Evolutionary conservation across 2,888 invertebrate species (phyloP).

Genomic region (Eupithecia tripunctaria): DNA sequence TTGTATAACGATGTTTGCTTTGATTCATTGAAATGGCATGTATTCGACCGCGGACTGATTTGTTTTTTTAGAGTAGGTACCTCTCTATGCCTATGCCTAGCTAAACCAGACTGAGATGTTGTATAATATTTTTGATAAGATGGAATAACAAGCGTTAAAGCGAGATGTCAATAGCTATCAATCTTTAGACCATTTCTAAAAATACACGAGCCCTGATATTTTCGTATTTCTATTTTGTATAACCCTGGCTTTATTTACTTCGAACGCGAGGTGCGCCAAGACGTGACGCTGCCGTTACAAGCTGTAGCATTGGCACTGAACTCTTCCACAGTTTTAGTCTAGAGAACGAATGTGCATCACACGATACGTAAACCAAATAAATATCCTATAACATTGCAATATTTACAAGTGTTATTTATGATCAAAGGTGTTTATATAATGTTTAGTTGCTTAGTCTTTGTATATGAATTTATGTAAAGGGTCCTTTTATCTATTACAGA

Average conservation of each 20-base stretch:
- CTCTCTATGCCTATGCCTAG: neutral
- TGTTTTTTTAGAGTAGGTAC: slow-evolving; percentile 1
- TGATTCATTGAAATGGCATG: slow-evolving; percentile 10
- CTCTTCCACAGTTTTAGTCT: slow-evolving; percentile 74
- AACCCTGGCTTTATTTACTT: slow-evolving; percentile 77
- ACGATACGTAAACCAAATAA: slow-evolving; percentile 49
- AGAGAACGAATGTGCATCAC: slow-evolving; percentile 74
- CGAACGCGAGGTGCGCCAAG: slow-evolving; percentile 77
- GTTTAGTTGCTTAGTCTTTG: slow-evolving; percentile 6
- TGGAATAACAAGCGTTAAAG: slow-evolving; percentile 18
- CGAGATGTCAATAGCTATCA: slow-evolving; percentile 50
- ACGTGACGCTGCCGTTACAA: slow-evolving; percentile 74
- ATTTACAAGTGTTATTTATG: slow-evolving; percentile 34
- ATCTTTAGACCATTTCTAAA: slow-evolving; percentile 54
- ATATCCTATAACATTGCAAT: slow-evolving; percentile 29
- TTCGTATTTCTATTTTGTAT: slow-evolving; percentile 73
- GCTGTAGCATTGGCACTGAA: slow-evolving; percentile 81
- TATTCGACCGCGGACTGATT: neutral
- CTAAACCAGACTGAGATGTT: neutral
- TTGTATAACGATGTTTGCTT: slow-evolving; percentile 17
- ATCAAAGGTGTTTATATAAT: slow-evolving; percentile 34
- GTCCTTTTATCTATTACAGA: slow-evolving; percentile 56
- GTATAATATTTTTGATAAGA: neutral
- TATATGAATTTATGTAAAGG: slow-evolving; percentile 15
- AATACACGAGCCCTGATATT: slow-evolving; percentile 65